A percentile compares a stretch with the other conserved stretches of the same genome.
These are phyloP conservation scores for Siniperca chuatsi DNA, from an alignment of 2,113 vertebrate species.

Conservation along the genomic window DNA sequence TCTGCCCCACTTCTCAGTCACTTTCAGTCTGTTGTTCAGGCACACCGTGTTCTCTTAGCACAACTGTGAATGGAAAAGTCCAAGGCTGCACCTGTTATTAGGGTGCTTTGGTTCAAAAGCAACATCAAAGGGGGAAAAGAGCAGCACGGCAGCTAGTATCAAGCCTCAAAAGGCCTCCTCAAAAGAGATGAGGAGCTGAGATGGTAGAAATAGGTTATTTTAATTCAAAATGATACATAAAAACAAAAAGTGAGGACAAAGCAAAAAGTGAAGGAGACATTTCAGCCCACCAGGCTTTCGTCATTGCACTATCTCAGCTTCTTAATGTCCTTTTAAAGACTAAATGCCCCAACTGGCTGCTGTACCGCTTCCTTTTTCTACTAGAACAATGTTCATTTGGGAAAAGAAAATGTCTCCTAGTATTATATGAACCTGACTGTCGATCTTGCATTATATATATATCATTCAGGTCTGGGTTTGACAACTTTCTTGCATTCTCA, in stretches of 20 bases:
- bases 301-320: constrained; percentile 31
- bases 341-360: constrained; percentile 27
- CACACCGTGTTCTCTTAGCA: neutral
- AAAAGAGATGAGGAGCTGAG: constrained; percentile 25
- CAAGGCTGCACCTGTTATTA: constrained; percentile 37
- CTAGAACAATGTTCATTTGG: constrained; percentile 5
- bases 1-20: constrained; percentile 29
- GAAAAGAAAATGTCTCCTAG: constrained; percentile 21
- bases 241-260: neutral
- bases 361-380: constrained; percentile 2
- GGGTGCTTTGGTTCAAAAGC: constrained; percentile 29
- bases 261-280: constrained; percentile 32
- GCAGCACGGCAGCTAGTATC: neutral
- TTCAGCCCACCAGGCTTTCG: constrained; percentile 38
- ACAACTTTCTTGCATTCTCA: neutral
- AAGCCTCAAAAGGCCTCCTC: constrained; percentile 27
- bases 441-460: neutral
- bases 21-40: constrained; percentile 6
- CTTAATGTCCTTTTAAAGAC: constrained; percentile 27
- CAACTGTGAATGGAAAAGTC: constrained; percentile 5
- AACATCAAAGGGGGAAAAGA: constrained; percentile 46
- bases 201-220: neutral
- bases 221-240: constrained; percentile 34
- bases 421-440: constrained; percentile 12
- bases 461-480: accelerated